Base-by-base conservation (phyloP, 2,797 vertebrate genomes). In the Oophaga sylvatica region DNA sequence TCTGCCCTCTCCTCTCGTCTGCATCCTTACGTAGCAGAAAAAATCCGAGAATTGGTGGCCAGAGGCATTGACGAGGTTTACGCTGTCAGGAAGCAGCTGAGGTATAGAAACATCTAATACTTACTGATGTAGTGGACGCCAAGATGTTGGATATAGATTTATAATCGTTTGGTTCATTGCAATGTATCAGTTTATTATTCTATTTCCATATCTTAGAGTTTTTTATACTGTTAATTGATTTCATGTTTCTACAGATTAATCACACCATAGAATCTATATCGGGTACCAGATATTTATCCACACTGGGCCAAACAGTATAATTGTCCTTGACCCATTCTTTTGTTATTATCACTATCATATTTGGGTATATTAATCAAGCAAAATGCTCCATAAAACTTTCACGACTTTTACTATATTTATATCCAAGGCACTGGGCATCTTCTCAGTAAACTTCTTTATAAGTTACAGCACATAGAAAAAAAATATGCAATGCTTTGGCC, bases 1-100 rank as follows among this genome's bases (percentile, higher is more conserved):
- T 91, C 90, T 88, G 26, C 78, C 17, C 89, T 95, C 70, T 93
- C 95, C 35, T 97, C 96, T 84, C 96, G 96, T n/a, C 94, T 97
- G 45, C 95, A 97, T 92, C 96, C 95, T 85, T 94, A 95, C 88
- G 96, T 97, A 83, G 95, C 95, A 45, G 95, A 95, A 86, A 97
- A 96, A 90, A 96, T 97, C 90, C 92, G 94, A 83, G 95, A 96
- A 10, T 91, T 97, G 91, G 96, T 97, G 78, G 94, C 94, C 80
- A 95, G 94, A 90, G 96, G 96, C 79, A 90, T 94, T 91, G 92
- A 94, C 85, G 95, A 97, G 91, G 96, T 97, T 80, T 96, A 96
- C 92, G 92, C 94, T 90, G 95, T 97, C 83, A 95, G 96, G 89
- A 97, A 97, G 89, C 96, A 97, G 26, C 93, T 96, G 83, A 95